Evolutionary conservation across 1,140 invertebrate genomes (phyloP), one percentile per base, ranked within the genome.

Genomic region (Eriocheir sinensis): DNA sequence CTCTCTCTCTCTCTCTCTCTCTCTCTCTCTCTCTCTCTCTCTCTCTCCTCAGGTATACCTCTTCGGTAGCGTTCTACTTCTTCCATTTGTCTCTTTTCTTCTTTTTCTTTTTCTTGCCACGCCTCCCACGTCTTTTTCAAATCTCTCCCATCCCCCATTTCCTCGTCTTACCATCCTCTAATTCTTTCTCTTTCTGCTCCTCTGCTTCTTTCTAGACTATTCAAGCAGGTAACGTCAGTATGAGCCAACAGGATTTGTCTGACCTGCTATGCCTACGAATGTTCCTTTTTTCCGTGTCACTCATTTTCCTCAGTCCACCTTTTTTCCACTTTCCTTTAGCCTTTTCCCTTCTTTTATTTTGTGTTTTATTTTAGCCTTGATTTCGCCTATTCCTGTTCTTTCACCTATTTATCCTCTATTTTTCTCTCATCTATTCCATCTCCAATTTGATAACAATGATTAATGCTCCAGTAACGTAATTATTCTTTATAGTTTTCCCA

Each of bases 1-100:
- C 89, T 91, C 88, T 89, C 88, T 89, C 88, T 48, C 88, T 89
- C 88, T 89, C 88, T 89, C 88, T 89, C 88, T 89, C 88, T 89
- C 88, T 48, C 88, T 89, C 88, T 89, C 88, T 89, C 88, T 89
- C 41, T 89, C 41, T 89, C 88, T 89, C 88, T 89, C 88, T 89
- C 88, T 89, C 88, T 89, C 88, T 89, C 88, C 4, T 27, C 80
- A 30, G n/a, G 4, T 36, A 3, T 41, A 6, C n/a, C 80, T 83
- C 80, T 83, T 36, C 34, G 3, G 4, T 36, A 4, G 3, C 34
- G 3, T 27, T 36, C 34, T 36, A 8, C 80, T 88, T 40, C 40
- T 40, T 38, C 34, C 40, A 15, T 88, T 40, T 38, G 15, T 88
- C 85, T 88, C 85, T 88, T 40, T 88, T 40, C 40, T 40, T 88